Base-by-base conservation (phyloP, 2,888 invertebrate species). In the Noctua janthe region DNA sequence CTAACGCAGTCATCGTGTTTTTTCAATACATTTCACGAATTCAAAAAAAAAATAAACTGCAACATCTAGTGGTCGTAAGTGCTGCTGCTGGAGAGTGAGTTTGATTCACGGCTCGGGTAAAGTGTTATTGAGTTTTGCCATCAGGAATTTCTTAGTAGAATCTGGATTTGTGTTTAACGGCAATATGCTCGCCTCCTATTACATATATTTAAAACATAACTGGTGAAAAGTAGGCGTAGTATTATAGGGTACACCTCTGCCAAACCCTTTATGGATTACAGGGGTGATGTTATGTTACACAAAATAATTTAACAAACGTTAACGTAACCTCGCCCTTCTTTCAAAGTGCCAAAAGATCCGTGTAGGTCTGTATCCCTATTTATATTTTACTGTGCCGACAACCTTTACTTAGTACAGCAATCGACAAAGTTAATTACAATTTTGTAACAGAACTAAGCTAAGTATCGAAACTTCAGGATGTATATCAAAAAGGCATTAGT, bases 401-500 rank as follows among this genome's bases (percentile, higher is more conserved):
- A 70, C 69, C 74, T 79, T 80, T 75, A 75, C 59, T 73, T 59
- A 47, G 56, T 74, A 76, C 17, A 80, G 76, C 82, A 75, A 86
- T 77, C 66, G 66, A 81, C 49, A 39, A 73, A 75, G 88, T 76
- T 85, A 88, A 88, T 85, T 75, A 86, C 77, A 77, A 82, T 88
- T 71, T 82, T 85, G 88, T 86, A 85, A 88, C 73, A 39, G 43
- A 75, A 47, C 72, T 77, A 78, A 85, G 47, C 62, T 74, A 88
- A 88, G 75, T 85, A 82, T 81, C 29, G 62, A 66, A 74, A 71
- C 88, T 86, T 86, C 83, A 85, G 88, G 85, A 85, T 85, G 87
- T 88, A 85, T 88, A 85, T 85, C 88, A 88, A 88, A 85, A 82
- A 86, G 77, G 85, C 80, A 79, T 77, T 88, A 86, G 67, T 69